Base-by-base conservation (phyloP, 2,888 invertebrate genomes). In the Erebia aethiops region DNA sequence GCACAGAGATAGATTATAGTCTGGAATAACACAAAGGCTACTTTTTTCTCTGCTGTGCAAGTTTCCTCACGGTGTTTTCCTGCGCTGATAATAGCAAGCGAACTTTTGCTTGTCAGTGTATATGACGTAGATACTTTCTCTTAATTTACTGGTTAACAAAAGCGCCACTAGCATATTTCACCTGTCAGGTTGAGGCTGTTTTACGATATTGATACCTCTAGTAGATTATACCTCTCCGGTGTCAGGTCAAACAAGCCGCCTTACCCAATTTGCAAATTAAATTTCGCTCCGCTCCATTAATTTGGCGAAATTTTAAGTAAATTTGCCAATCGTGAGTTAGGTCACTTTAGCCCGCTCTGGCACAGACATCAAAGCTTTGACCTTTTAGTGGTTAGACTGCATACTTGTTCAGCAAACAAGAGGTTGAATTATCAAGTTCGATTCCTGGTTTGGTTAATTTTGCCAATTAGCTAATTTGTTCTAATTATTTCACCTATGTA, bases 261-360 rank as follows among this genome's bases (percentile, higher is more conserved):
- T 72, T 61, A 74, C 52, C 75, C 69, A 72, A 75, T 75, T 75
- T 74, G 67, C 67, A 72, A 75, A 75, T 75, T 72, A 72, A 68
- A 73, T 75, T 74, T 69, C 51, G 75, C 72, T 72, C 61, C 71
- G 69, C 69, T 67, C 72, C 75, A 72, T 75, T 74, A 71, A 75
- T 74, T 75, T 74, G 71, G 60, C 65, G 56, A 71, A 72, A 75
- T 74, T 75, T 72, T 69, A 69, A 72, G 72, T 72, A 75, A 75
- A 75, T 74, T 74, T 72, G 41, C 74, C 67, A 61, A 72, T 71
- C 66, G 51, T 69, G 72, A 61, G 67, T 70, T 70, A 65, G 70
- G 72, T 63, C 74, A 65, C 68, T 72, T 65, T 68, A 52, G 52
- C 67, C 61, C 56, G 61, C 51, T 54, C 58, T 63, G 43, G 46